These are phyloP conservation scores for Pterophyllum scalare DNA, from an alignment of 2,113 vertebrate genomes.

Conservation along the genomic window DNA sequence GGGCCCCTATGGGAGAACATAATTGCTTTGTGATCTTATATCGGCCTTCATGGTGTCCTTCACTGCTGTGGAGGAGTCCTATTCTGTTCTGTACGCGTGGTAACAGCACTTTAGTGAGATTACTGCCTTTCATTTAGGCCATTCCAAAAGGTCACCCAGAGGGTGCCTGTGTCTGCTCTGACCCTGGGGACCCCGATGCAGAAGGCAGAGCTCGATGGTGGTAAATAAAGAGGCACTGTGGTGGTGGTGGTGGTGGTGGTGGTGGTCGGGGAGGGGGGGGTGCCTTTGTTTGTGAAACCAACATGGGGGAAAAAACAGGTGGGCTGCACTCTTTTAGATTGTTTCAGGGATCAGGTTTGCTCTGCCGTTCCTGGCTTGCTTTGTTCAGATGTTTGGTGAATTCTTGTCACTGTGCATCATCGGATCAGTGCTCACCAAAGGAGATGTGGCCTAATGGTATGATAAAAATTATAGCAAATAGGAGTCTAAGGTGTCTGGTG, in stretches of 20 bases:
- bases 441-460: not conserved
- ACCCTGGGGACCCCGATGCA: slow-evolving; percentile 31
- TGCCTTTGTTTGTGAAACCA: slow-evolving; percentile 59
- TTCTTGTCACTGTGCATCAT: slow-evolving; percentile 16
- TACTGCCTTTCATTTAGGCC: slow-evolving; percentile 19
- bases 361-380: not conserved
- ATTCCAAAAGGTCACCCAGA: slow-evolving; percentile 4
- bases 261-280: slow-evolving; percentile 57
- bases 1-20: slow-evolving; percentile 57
- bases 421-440: not conserved
- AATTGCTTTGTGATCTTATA: slow-evolving; percentile 72
- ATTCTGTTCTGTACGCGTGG: not conserved
- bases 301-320: slow-evolving; percentile 65
- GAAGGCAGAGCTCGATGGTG: not conserved
- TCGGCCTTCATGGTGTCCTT: slow-evolving; percentile 51
- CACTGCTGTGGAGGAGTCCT: slow-evolving; percentile 28
- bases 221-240: not conserved
- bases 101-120: slow-evolving; percentile 7
- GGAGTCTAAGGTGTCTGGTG: not conserved
- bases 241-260: slow-evolving; percentile 16
- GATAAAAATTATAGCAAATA: not conserved
- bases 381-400: slow-evolving; percentile 2
- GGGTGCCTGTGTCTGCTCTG: slow-evolving; percentile 21
- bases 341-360: slow-evolving; percentile 46
- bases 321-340: slow-evolving; percentile 53